Percentiles rank a stretch among this genome's conserved stretches.
These are phyloP conservation scores for Geococcyx californianus DNA, from an alignment of 2,113 vertebrate species.

Conservation along the genomic window DNA sequence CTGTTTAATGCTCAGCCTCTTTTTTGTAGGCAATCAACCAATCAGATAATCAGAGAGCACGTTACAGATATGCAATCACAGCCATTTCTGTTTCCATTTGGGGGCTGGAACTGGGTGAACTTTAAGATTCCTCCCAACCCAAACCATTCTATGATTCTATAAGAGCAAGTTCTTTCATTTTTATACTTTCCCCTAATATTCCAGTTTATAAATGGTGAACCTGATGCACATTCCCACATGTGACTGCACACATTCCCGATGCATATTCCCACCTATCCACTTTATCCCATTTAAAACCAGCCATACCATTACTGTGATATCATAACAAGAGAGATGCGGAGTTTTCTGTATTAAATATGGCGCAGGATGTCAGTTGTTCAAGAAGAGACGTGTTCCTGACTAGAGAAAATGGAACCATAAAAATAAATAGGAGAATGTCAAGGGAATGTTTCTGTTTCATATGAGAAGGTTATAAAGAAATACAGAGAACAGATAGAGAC, in stretches of 20 bases:
- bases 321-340: not conserved
- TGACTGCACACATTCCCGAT: not conserved
- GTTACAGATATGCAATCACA: not conserved
- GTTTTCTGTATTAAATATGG: not conserved
- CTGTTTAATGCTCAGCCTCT: not conserved
- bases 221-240: not conserved
- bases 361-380: not conserved
- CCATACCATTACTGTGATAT: not conserved
- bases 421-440: not conserved
- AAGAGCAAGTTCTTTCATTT: not conserved
- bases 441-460: not conserved
- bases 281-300: slow-evolving; percentile 44
- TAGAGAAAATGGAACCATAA: not conserved
- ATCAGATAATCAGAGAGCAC: not conserved
- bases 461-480: not conserved
- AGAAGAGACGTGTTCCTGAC: not conserved
- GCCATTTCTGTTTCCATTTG: no score
- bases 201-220: not conserved
- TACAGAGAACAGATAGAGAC: not conserved
- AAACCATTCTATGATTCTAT: not conserved
- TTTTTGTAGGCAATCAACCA: not conserved
- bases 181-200: not conserved
- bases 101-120: no score
- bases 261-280: not conserved
- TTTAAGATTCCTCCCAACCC: no score